Conservation (phyloP, 2,888 invertebrate species). For the Ophion ellenae region DNA sequence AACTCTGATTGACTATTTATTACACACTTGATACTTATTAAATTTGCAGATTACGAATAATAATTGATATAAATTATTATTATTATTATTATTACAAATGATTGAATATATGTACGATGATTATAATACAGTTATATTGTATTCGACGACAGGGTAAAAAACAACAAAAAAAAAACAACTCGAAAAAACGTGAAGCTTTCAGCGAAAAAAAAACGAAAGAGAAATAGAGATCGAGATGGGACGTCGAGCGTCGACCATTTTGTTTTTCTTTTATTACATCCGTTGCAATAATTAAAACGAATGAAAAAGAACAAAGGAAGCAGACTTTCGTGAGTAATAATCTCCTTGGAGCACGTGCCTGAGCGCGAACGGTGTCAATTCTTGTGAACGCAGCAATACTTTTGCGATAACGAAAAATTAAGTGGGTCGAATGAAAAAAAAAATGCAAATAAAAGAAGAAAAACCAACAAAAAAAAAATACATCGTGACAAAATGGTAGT, state of each 20-base stretch:
- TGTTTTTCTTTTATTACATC: conserved; percentile 63
- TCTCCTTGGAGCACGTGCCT: conserved; percentile 63
- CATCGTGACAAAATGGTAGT: conserved; percentile 75
- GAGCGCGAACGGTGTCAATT: conserved; percentile 76
- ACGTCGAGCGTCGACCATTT: conserved; percentile 79
- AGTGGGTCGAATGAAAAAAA: conserved; percentile 31
- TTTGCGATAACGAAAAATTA: conserved; percentile 53
- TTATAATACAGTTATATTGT: conserved; percentile 79
- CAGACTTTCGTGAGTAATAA: conserved; percentile 52
- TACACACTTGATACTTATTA: conserved; percentile 66
- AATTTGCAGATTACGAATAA: conserved; percentile 62
- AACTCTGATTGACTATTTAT: conserved; percentile 69
- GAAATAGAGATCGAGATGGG: conserved; percentile 64
- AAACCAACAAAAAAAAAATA: conserved; percentile 56
- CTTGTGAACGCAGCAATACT: conserved; percentile 78
- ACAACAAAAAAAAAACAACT: conserved; percentile 57
- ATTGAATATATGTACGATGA: conserved; percentile 74
- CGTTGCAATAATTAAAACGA: conserved; percentile 30
- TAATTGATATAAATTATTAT: conserved; percentile 68
- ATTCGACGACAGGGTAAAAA: conserved; percentile 82
- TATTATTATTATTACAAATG: conserved; percentile 68
- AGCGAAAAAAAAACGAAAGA: conserved; percentile 36
- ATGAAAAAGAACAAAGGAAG: conserved; percentile 26
- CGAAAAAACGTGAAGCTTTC: conserved; percentile 46
- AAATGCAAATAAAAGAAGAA: conserved; percentile 25